These are phyloP conservation scores for Acestrorhynchus altus DNA, from an alignment of 2,797 vertebrate genomes.

Conservation along the genomic window DNA sequence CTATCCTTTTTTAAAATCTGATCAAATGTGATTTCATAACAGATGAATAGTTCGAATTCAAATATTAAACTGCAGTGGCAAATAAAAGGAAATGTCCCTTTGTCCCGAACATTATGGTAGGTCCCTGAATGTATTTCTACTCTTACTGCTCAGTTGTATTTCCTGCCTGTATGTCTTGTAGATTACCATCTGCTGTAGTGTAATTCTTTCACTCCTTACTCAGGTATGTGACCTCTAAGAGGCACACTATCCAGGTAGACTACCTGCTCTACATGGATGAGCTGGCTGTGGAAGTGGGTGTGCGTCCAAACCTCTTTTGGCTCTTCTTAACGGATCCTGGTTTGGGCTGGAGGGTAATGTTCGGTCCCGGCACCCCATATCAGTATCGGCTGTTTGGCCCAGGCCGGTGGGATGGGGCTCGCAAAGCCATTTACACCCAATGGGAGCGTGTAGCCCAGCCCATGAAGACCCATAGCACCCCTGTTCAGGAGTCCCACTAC, in stretches of 20 bases:
- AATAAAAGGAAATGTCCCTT: too few species aligned
- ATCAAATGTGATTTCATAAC: too few species aligned
- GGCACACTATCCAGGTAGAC: constrained; percentile 89
- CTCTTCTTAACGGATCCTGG: constrained; percentile 84
- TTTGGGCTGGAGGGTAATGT: constrained; percentile 72
- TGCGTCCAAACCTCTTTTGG: constrained; percentile 72
- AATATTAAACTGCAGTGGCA: too few species aligned
- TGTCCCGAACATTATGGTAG: too few species aligned
- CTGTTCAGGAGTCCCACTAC: constrained; percentile 27
- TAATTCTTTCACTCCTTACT: constrained; percentile 19
- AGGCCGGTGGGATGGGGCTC: constrained; percentile 81
- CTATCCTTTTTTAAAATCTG: too few species aligned
- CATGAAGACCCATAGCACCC: constrained; percentile 74
- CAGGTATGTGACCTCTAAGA: constrained; percentile 85
- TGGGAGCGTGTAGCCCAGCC: constrained; percentile 77
- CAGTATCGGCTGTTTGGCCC: constrained; percentile 88
- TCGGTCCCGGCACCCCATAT: constrained; percentile 83
- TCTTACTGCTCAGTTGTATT: too few species aligned
- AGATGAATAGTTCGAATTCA: too few species aligned
- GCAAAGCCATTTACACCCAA: constrained; percentile 83
- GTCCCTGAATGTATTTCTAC: too few species aligned
- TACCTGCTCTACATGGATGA: constrained; percentile 87
- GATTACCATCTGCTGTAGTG: background rate
- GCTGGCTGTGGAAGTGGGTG: constrained; percentile 78
- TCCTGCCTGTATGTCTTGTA: background rate